Evolutionary conservation across 2,113 vertebrate species (phyloP).

Genomic region (Sterrhoptilus dennistouni): DNA sequence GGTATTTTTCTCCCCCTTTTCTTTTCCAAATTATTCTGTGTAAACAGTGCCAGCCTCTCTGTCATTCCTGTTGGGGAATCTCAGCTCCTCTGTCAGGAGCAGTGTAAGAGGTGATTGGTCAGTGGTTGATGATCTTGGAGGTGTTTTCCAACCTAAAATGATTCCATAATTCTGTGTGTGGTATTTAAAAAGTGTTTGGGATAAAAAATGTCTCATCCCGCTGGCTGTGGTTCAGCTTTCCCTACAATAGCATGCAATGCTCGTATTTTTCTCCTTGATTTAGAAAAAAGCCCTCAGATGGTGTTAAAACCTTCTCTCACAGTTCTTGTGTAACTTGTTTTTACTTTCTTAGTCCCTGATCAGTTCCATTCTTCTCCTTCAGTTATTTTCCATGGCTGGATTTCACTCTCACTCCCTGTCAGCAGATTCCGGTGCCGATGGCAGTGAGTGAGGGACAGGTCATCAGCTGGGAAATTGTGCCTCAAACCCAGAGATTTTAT

Average conservation of each 20-base stretch:
- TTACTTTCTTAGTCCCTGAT: neutral
- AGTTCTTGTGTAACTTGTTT: neutral
- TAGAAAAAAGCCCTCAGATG: neutral
- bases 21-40: neutral
- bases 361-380: neutral
- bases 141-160: neutral
- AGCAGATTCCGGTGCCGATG: fast-evolving
- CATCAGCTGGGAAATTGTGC: neutral
- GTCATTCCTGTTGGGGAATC: neutral
- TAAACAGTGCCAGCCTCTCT: neutral
- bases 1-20: fast-evolving
- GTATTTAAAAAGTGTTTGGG: neutral
- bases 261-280: neutral
- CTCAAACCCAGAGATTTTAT: neutral
- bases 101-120: neutral
- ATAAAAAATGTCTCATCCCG: neutral
- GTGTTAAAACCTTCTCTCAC: neutral
- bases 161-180: neutral
- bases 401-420: neutral
- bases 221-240: neutral
- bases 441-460: neutral
- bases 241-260: neutral
- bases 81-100: neutral
- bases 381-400: neutral
- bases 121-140: neutral